Evolutionary conservation across 1,140 invertebrate genomes (phyloP).

Genomic region (Papilio polyxenes): DNA sequence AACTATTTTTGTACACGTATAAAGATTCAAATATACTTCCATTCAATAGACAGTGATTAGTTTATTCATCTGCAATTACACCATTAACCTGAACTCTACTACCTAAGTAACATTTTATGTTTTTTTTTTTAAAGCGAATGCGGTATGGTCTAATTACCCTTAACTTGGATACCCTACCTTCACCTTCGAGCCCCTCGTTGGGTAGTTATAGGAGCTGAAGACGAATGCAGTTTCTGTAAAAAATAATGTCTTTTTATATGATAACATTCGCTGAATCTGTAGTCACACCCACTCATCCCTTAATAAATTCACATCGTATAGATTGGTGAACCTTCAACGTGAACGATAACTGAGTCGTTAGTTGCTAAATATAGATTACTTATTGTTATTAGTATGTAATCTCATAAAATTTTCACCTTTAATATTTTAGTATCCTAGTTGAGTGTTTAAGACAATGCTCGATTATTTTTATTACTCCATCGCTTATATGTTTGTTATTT

Average conservation of each 20-base stretch:
- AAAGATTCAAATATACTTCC: no score
- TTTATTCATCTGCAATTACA: no score
- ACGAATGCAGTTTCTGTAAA: no score
- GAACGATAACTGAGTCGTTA: not conserved
- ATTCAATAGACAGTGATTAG: no score
- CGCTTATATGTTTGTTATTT: not conserved
- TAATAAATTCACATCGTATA: not conserved
- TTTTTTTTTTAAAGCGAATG: not conserved
- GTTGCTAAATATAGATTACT: not conserved
- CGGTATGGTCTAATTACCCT: no score
- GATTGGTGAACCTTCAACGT: not conserved
- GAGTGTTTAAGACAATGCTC: not conserved
- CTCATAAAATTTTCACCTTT: not conserved
- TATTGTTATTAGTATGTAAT: not conserved
- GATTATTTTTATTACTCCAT: not conserved
- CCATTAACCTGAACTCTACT: no score
- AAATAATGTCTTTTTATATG: not conserved
- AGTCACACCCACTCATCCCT: not conserved
- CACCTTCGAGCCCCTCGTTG: no score
- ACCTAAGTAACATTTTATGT: no score
- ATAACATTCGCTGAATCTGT: not conserved
- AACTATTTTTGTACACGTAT: not conserved
- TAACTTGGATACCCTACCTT: no score
- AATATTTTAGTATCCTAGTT: not conserved
- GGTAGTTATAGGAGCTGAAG: no score